Evolutionary conservation across 2,888 invertebrate genomes (phyloP).

Genomic region (Archips xylosteana): DNA sequence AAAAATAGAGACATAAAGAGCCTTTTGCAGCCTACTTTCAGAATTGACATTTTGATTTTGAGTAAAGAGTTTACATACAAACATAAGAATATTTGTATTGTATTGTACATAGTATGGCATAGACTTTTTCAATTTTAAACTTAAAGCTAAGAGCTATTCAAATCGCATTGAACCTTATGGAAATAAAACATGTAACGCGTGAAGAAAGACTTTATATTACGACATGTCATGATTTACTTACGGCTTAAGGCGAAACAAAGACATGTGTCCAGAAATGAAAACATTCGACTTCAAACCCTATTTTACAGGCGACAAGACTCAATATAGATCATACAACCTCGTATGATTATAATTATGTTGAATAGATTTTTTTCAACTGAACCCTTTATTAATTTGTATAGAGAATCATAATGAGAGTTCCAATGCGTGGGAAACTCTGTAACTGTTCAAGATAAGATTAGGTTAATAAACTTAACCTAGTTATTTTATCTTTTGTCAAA

Average conservation of each 20-base stretch:
- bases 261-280: not conserved
- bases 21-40: too few relatives aligned
- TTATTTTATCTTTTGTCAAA: constrained; percentile 8
- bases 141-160: not conserved
- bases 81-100: too few relatives aligned
- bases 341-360: not conserved
- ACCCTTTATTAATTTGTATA: constrained; percentile 24
- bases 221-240: not conserved
- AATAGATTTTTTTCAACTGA: constrained; percentile 8
- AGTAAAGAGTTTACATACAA: too few relatives aligned
- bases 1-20: too few relatives aligned
- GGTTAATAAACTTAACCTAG: constrained; percentile 34
- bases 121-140: too few relatives aligned
- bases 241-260: not conserved
- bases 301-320: too few relatives aligned
- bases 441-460: constrained; percentile 32
- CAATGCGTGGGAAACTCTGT: constrained; percentile 34
- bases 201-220: not conserved
- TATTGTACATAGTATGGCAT: too few relatives aligned
- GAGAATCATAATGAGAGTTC: constrained; percentile 24
- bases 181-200: not conserved
- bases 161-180: not conserved
- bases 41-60: too few relatives aligned
- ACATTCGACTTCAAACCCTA: not conserved
- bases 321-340: not conserved